phyloP scores from a whole-genome alignment of 53 echinoderm and acorn worm species.

The Mesocentrotus franciscanus region DNA sequence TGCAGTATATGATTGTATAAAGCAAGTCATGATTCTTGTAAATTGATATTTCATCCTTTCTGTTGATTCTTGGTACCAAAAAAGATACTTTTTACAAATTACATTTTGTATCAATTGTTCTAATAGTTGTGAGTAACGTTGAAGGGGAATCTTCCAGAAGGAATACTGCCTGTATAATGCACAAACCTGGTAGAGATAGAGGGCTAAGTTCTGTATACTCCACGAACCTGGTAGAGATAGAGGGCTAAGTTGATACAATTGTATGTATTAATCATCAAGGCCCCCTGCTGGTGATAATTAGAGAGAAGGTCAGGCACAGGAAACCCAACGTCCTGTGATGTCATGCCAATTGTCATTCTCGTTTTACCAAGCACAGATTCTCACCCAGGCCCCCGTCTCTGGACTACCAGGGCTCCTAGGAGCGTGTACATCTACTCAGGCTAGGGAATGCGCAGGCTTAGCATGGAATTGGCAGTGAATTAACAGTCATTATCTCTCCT shows the following conservation, averaged over 20 bases:
- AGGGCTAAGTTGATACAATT: constrained; percentile 26
- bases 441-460: not conserved
- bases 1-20: not conserved
- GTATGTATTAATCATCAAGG: constrained; percentile 55
- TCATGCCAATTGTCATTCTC: constrained; percentile 63
- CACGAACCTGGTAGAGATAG: not conserved
- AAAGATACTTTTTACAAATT: not conserved
- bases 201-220: not conserved
- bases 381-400: constrained; percentile 21
- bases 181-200: not conserved
- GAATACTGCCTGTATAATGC: not conserved
- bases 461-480: not conserved
- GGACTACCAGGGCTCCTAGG: not conserved
- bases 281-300: constrained; percentile 58
- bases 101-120: not conserved
- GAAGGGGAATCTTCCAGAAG: not conserved
- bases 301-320: constrained; percentile 48
- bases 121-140: not conserved
- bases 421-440: not conserved
- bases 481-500: not conserved
- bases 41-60: not conserved
- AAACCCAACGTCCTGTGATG: constrained; percentile 59
- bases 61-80: not conserved
- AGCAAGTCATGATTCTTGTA: not conserved
- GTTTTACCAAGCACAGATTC: not conserved